Evolutionary conservation across 2,113 vertebrate genomes (phyloP).

Genomic region (Gallinago jamesoni): DNA sequence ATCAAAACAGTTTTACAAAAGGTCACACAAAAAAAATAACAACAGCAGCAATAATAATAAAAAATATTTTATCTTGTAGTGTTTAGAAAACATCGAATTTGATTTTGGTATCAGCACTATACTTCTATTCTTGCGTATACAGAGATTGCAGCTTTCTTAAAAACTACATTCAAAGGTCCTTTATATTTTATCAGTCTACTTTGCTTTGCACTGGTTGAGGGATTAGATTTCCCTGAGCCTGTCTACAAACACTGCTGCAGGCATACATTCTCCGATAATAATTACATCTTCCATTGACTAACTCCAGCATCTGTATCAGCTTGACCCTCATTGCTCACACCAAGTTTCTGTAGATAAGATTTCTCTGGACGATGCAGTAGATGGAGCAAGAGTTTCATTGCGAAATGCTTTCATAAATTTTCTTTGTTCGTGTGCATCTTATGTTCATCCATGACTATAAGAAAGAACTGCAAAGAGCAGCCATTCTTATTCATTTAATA

Average conservation of each 20-base stretch:
- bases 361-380: slow-evolving; percentile 38
- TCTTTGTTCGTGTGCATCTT: slow-evolving; percentile 15
- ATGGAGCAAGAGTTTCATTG: slow-evolving; percentile 54
- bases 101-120: accelerated
- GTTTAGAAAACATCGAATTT: not conserved
- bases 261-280: not conserved
- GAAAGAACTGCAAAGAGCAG: not conserved
- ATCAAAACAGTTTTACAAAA: not conserved
- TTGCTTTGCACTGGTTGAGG: not conserved
- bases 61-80: not conserved
- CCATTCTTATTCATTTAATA: not conserved
- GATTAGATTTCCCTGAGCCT: not conserved
- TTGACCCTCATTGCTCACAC: not conserved
- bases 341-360: not conserved
- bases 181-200: not conserved
- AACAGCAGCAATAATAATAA: not conserved
- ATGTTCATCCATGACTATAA: not conserved
- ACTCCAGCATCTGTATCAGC: not conserved
- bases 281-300: not conserved
- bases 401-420: not conserved
- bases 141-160: not conserved
- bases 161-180: not conserved
- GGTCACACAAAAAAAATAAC: not conserved
- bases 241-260: not conserved
- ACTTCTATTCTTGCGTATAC: not conserved